A percentile compares a stretch with the other conserved stretches of the same genome.
These are phyloP conservation scores for Thecocarcelia acutangulata DNA, from an alignment of 2,888 invertebrate species.

Conservation along the genomic window DNA sequence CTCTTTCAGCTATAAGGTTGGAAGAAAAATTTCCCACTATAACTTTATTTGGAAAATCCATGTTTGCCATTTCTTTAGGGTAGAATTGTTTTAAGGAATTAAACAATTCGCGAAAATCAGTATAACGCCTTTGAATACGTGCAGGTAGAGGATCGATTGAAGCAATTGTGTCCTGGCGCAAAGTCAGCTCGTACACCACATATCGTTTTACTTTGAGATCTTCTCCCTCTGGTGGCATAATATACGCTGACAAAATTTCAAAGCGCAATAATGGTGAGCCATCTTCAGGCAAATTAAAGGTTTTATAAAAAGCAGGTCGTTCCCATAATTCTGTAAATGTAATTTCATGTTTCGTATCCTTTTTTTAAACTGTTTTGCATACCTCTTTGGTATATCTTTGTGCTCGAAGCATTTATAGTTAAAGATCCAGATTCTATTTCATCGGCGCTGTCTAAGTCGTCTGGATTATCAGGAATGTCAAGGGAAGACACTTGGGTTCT, in stretches of 20 bases:
- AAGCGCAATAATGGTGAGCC: conserved; percentile 81
- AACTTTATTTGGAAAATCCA: conserved; percentile 87
- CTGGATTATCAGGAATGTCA: conserved; percentile 74
- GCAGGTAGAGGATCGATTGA: conserved; percentile 84
- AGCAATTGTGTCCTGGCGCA: conserved; percentile 83
- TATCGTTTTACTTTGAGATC: conserved; percentile 83
- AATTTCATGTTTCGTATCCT: not conserved
- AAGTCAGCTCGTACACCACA: conserved; percentile 87
- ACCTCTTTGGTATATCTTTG: conserved; percentile 75
- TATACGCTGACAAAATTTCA: conserved; percentile 86
- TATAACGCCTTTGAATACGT: conserved; percentile 87
- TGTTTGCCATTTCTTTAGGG: conserved; percentile 82
- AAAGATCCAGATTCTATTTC: conserved; percentile 78
- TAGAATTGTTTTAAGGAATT: conserved; percentile 84
- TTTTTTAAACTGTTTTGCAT: not conserved
- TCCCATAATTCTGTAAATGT: conserved; percentile 78
- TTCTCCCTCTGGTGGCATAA: conserved; percentile 84
- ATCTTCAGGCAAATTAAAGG: conserved; percentile 73
- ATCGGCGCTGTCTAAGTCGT: conserved; percentile 78
- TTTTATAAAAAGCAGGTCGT: conserved; percentile 72
- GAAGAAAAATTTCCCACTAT: conserved; percentile 88
- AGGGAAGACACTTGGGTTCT: conserved; percentile 75
- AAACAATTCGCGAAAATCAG: conserved; percentile 87
- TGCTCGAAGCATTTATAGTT: conserved; percentile 74
- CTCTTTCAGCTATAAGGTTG: conserved; percentile 85